Conservation (phyloP, 2,797 vertebrate genomes). For the Scomberomorus guttatus region DNA sequence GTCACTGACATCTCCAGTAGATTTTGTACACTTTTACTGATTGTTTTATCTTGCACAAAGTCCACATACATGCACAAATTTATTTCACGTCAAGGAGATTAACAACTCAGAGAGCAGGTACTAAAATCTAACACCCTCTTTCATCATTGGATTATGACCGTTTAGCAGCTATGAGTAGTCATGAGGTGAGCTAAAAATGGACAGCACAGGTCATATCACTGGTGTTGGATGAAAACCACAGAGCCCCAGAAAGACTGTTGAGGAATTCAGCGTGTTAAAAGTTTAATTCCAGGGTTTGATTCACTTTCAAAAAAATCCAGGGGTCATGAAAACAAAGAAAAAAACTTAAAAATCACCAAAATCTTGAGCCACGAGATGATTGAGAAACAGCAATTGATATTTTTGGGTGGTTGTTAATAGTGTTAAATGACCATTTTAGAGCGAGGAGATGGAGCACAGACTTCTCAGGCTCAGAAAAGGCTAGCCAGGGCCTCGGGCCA, state of each 20-base stretch:
- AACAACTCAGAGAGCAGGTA: conserved; percentile 12
- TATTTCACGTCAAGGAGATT: neutral
- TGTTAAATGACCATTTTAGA: conserved; percentile 17
- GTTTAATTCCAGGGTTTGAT: conserved; percentile 3
- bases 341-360: neutral
- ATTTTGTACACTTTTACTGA: conserved; percentile 28
- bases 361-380: neutral
- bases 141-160: conserved; percentile 28
- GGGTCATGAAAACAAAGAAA: neutral
- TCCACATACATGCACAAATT: neutral
- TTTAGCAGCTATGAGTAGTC: conserved; percentile 23
- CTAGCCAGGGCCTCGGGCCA: conserved; percentile 8
- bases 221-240: conserved; percentile 27
- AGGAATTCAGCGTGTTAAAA: conserved; percentile 12
- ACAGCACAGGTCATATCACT: conserved; percentile 1
- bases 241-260: neutral
- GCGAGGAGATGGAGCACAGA: neutral
- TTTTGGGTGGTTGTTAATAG: conserved; percentile 13
- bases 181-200: conserved; percentile 20
- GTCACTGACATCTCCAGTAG: conserved; percentile 10
- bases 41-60: conserved; percentile 21
- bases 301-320: neutral
- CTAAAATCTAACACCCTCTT: conserved; percentile 8
- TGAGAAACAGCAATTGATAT: neutral
- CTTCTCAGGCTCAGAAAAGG: conserved; percentile 36